A percentile compares a stretch with the other conserved stretches of the same genome.
Evolutionary conservation across 2,113 vertebrate species (phyloP).

Genomic region (Pseudorasbora parva): DNA sequence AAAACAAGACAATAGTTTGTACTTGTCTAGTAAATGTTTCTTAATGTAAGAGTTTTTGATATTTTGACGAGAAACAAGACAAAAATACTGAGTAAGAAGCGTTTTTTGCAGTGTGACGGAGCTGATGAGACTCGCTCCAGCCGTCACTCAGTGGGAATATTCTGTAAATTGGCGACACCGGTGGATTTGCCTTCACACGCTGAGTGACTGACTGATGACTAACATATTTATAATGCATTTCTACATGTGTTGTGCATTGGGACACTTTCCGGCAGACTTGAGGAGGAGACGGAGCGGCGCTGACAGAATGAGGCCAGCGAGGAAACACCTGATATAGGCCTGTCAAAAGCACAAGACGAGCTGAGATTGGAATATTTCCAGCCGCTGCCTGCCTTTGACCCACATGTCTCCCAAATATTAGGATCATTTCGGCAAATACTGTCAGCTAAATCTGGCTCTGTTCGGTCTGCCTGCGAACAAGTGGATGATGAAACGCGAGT

Average conservation of each 20-base stretch:
- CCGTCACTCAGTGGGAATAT: conserved; percentile 59
- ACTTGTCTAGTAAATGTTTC: too few relatives aligned
- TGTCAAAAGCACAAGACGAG: conserved; percentile 76
- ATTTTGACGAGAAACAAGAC: too few relatives aligned
- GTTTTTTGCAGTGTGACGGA: conserved; percentile 40
- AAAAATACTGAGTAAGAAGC: too few relatives aligned
- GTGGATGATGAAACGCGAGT: neutral
- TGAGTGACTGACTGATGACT: conserved; percentile 79
- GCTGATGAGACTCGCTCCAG: conserved; percentile 53
- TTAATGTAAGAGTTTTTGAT: too few relatives aligned
- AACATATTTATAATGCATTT: conserved; percentile 79
- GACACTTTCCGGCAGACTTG: conserved; percentile 79
- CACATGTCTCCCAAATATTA: conserved; percentile 10
- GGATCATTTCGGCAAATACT: conserved; percentile 23
- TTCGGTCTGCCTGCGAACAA: conserved; percentile 3
- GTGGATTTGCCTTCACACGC: conserved; percentile 63
- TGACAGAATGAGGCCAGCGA: conserved; percentile 41
- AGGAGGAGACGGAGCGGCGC: conserved; percentile 65
- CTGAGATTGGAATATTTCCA: conserved; percentile 65
- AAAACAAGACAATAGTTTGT: too few relatives aligned
- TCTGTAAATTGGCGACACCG: conserved; percentile 65
- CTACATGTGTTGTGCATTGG: conserved; percentile 79
- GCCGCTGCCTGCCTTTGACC: conserved; percentile 60
- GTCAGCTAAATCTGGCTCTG: conserved; percentile 10
- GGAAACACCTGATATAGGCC: conserved; percentile 77